These are phyloP conservation scores for Sinelater perroti DNA, from an alignment of 2,888 invertebrate genomes.

Conservation along the genomic window DNA sequence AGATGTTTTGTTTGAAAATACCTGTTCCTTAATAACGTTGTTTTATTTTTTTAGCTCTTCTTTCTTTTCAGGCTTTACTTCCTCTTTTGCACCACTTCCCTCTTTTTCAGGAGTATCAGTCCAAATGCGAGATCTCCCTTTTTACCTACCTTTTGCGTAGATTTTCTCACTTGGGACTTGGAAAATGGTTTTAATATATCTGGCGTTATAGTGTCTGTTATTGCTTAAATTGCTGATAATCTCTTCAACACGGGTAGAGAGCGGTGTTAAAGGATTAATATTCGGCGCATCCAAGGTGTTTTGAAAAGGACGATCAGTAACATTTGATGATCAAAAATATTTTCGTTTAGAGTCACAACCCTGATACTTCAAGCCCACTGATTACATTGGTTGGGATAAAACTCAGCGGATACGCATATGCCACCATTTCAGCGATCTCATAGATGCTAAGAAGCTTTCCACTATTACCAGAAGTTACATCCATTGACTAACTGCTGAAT, in stretches of 20 bases:
- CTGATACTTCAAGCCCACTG: constrained; percentile 40
- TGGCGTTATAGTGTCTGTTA: constrained; percentile 5
- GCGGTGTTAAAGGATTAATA: no score
- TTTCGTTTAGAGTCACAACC: constrained; percentile 35
- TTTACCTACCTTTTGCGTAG: constrained; percentile 23
- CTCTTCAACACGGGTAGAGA: no score
- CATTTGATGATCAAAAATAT: constrained; percentile 18
- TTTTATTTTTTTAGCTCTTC: no score
- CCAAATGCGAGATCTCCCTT: constrained; percentile 33
- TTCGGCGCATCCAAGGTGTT: not conserved
- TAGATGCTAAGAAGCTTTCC: constrained; percentile 50
- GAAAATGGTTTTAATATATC: constrained; percentile 10
- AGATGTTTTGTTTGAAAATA: no score
- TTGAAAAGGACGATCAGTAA: constrained; percentile 21
- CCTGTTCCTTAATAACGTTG: no score
- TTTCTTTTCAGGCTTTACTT: no score
- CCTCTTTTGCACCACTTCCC: no score
- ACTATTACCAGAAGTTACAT: constrained; percentile 35
- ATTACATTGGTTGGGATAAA: constrained; percentile 46
- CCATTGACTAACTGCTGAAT: constrained; percentile 35
- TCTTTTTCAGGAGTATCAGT: constrained; percentile 36
- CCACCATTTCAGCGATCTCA: constrained; percentile 41
- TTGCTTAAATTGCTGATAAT: not conserved
- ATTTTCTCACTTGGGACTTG: constrained; percentile 25
- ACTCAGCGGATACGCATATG: constrained; percentile 42